phyloP scores from a whole-genome alignment of 2,797 vertebrate species.

The Neosalanx taihuensis region DNA sequence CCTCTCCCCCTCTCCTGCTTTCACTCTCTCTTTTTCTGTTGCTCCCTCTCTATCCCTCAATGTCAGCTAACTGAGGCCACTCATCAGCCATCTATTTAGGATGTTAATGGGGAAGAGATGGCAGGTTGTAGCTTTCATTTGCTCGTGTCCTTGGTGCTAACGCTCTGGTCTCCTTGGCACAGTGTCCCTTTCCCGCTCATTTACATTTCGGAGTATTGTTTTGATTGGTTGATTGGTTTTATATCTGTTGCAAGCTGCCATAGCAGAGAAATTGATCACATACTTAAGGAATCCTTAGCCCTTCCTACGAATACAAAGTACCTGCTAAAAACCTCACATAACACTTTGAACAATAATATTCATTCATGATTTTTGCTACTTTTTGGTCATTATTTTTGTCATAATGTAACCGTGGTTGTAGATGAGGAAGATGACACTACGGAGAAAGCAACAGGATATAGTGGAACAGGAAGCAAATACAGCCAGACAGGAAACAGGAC shows the following conservation, averaged over 20 bases:
- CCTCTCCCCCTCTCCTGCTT: background rate
- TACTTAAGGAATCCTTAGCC: background rate
- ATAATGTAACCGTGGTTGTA: background rate
- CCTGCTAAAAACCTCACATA: background rate
- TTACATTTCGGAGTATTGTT: conserved; percentile 29
- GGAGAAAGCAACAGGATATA: background rate
- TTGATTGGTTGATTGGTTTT: conserved; percentile 9
- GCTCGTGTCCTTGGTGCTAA: conserved; percentile 46
- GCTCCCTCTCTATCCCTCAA: background rate
- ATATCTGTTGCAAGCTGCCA: conserved; percentile 9
- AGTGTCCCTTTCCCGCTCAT: conserved; percentile 44
- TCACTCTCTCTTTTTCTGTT: background rate
- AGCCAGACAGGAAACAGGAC: background rate
- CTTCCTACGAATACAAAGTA: background rate
- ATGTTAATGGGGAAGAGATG: conserved; percentile 60
- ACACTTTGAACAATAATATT: too few species aligned
- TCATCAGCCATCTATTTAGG: conserved; percentile 61
- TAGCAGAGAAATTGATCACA: background rate
- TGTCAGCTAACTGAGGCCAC: conserved; percentile 46
- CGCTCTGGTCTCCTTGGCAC: conserved; percentile 2
- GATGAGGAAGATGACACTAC: background rate
- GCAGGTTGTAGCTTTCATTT: conserved; percentile 6
- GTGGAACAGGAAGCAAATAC: background rate
- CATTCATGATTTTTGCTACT: background rate
- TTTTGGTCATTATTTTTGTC: background rate